Percentiles rank a stretch among this genome's conserved stretches.
Conservation (phyloP, 1,140 invertebrate genomes). For the Temnothorax longispinosus region DNA sequence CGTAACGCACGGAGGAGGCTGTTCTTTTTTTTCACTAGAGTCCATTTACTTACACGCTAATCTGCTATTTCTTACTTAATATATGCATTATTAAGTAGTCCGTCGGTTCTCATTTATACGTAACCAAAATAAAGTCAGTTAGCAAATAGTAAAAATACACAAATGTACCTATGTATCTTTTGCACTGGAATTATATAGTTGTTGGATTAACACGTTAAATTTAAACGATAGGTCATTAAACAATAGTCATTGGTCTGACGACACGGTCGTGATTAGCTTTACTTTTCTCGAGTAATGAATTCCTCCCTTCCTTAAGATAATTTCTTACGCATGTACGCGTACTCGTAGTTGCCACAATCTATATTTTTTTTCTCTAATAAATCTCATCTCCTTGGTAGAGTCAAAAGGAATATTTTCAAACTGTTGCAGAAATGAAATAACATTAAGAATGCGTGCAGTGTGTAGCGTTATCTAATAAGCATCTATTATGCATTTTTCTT, state of each 20-base stretch:
- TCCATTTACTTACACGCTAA: conserved; percentile 73
- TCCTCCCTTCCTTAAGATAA: conserved; percentile 62
- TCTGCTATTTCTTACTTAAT: conserved; percentile 59
- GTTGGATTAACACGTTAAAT: conserved; percentile 71
- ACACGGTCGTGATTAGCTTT: conserved; percentile 77
- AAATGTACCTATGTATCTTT: conserved; percentile 75
- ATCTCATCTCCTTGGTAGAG: conserved; percentile 71
- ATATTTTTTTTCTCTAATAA: conserved; percentile 51
- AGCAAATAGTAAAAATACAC: conserved; percentile 80
- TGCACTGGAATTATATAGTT: conserved; percentile 75
- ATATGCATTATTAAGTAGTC: conserved; percentile 79
- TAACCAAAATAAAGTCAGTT: conserved; percentile 79
- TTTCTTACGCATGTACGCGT: conserved; percentile 57
- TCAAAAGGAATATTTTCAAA: conserved; percentile 34
- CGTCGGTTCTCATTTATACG: conserved; percentile 77
- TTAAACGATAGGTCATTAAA: conserved; percentile 80
- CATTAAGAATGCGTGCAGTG: conserved; percentile 9
- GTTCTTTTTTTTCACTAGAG: conserved; percentile 72
- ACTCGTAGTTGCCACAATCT: conserved; percentile 61
- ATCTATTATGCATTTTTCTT: neutral
- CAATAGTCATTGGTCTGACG: conserved; percentile 84
- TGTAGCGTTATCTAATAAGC: neutral
- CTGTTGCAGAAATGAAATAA: conserved; percentile 16
- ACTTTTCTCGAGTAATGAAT: conserved; percentile 66
- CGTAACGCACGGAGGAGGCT: conserved; percentile 63